Evolutionary conservation across 2,888 invertebrate genomes (phyloP).

Genomic region (Arrhopalites spinosus): DNA sequence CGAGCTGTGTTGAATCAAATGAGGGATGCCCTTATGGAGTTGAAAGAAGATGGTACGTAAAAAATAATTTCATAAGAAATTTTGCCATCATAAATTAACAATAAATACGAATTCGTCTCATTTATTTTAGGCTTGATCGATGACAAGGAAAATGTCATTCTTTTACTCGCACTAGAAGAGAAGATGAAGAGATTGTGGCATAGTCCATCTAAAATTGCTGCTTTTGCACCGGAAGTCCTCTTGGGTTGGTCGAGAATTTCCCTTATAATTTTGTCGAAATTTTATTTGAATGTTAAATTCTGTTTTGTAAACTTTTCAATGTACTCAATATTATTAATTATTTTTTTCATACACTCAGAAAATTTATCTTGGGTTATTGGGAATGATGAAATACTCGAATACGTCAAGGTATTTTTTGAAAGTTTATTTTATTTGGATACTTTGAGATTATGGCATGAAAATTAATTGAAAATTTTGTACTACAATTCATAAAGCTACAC

Average conservation of each 20-base stretch:
- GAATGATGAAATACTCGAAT: constrained; percentile 42
- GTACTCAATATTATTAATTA: too few relatives aligned
- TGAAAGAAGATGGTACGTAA: constrained; percentile 63
- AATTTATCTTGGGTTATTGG: constrained; percentile 52
- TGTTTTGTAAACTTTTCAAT: too few relatives aligned
- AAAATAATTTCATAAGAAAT: too few relatives aligned
- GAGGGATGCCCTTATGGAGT: constrained; percentile 64
- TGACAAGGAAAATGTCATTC: constrained; percentile 65
- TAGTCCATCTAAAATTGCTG: constrained; percentile 50
- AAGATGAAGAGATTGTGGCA: constrained; percentile 62
- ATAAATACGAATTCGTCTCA: too few relatives aligned
- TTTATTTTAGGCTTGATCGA: constrained; percentile 65
- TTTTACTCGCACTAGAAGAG: constrained; percentile 65
- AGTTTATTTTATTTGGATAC: too few relatives aligned
- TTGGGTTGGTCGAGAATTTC: too few relatives aligned
- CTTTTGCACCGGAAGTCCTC: constrained; percentile 58
- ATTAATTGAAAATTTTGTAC: background rate
- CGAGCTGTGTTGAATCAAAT: constrained; percentile 68
- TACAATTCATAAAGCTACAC: constrained; percentile 49
- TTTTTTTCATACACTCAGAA: too few relatives aligned
- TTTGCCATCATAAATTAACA: too few relatives aligned
- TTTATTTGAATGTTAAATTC: too few relatives aligned
- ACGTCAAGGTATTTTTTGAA: constrained; percentile 51
- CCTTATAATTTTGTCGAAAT: too few relatives aligned
- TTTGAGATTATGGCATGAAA: background rate